These are phyloP conservation scores for Syrphus vitripennis DNA, from an alignment of 2,888 invertebrate species.

Conservation along the genomic window DNA sequence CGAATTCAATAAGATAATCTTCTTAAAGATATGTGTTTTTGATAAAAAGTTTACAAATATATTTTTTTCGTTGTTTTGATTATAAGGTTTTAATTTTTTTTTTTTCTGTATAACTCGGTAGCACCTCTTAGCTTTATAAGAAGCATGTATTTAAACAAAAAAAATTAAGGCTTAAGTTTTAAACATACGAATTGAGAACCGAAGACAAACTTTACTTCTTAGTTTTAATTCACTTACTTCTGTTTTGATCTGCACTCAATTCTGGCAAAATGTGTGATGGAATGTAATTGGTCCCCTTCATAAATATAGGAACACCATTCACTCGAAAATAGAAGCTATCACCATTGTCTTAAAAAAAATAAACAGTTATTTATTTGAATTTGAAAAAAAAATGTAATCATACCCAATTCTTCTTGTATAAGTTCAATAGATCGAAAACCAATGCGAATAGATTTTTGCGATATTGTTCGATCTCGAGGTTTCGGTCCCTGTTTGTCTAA, in stretches of 20 bases:
- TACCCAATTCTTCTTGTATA: slow-evolving; percentile 85
- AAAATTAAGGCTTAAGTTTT: too few species aligned
- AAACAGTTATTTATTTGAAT: not conserved
- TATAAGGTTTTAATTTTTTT: too few species aligned
- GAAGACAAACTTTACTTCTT: too few species aligned
- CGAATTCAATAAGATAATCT: too few species aligned
- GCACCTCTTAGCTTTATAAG: too few species aligned
- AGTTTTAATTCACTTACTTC: too few species aligned
- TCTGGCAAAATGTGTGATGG: slow-evolving; percentile 94
- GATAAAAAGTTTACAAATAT: too few species aligned
- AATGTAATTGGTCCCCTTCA: slow-evolving; percentile 97
- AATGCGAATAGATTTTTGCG: slow-evolving; percentile 84
- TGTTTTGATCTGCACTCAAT: slow-evolving; percentile 82
- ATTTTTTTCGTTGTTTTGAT: too few species aligned
- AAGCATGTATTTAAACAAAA: too few species aligned
- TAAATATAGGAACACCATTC: slow-evolving; percentile 93
- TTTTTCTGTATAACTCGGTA: too few species aligned
- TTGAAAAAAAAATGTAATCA: not conserved
- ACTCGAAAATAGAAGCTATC: slow-evolving; percentile 93
- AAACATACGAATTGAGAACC: too few species aligned
- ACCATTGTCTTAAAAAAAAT: slow-evolving; percentile 81
- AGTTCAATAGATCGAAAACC: slow-evolving; percentile 94
- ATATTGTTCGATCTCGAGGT: slow-evolving; percentile 76
- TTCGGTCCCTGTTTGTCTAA: slow-evolving; percentile 71
- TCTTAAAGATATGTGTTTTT: too few species aligned